Conservation (phyloP, 1,140 invertebrate genomes). For the Asbolus verrucosus region DNA sequence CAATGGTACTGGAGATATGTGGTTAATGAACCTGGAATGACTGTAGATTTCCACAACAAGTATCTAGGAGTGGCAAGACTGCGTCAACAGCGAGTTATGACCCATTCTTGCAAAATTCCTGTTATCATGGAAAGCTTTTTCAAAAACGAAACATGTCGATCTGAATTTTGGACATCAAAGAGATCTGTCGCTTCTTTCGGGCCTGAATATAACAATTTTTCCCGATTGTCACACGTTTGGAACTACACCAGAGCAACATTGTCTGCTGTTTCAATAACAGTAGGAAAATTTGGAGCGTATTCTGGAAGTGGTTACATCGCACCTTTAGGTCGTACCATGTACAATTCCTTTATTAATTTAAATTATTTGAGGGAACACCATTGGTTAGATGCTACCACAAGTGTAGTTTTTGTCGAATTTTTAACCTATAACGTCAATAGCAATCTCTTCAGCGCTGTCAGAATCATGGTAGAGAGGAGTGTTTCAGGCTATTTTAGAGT, state of each 20-base stretch:
- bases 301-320: conserved; percentile 52
- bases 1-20: conserved; percentile 54
- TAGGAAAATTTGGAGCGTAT: conserved; percentile 53
- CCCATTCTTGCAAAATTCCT: neutral
- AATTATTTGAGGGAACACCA: conserved; percentile 49
- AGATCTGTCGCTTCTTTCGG: neutral
- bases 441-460: conserved; percentile 54
- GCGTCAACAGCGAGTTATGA: conserved; percentile 47
- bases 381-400: conserved; percentile 52
- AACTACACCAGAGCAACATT: conserved; percentile 28
- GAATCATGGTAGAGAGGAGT: conserved; percentile 52
- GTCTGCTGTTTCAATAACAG: conserved; percentile 36
- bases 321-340: conserved; percentile 50
- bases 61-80: conserved; percentile 51
- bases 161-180: neutral
- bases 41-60: conserved; percentile 56
- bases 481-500: conserved; percentile 46
- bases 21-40: conserved; percentile 52
- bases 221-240: conserved; percentile 45
- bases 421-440: conserved; percentile 52
- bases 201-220: conserved; percentile 43
- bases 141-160: conserved; percentile 13
- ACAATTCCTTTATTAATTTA: conserved; percentile 53
- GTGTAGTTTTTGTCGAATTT: conserved; percentile 54
- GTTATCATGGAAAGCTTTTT: too few relatives aligned